A percentile compares a stretch with the other conserved stretches of the same genome.
These are phyloP conservation scores for Dolichotis patagonum DNA, from an alignment of 2,113 vertebrate genomes.

Conservation along the genomic window DNA sequence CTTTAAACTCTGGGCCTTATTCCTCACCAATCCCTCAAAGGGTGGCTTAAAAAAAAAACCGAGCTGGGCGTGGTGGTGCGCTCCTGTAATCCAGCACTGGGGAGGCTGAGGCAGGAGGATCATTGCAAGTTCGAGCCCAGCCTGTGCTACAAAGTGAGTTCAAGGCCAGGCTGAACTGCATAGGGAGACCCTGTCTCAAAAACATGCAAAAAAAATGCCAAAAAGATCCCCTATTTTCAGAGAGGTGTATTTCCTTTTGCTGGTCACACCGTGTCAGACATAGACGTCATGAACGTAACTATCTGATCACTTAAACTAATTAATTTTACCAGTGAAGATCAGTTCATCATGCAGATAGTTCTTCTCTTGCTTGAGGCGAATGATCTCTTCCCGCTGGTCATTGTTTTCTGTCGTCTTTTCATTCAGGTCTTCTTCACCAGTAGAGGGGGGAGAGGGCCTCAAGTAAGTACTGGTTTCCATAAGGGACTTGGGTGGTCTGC, in stretches of 20 bases:
- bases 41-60: neutral
- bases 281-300: neutral
- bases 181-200: too few species aligned
- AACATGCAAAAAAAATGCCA: too few species aligned
- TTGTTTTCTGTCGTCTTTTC: constrained; percentile 91
- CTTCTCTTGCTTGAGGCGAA: constrained; percentile 92
- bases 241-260: neutral
- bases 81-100: too few species aligned
- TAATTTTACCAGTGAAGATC: constrained; percentile 85
- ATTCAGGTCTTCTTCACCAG: constrained; percentile 88
- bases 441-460: constrained; percentile 59
- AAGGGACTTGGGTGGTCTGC: neutral
- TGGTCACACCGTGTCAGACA: fast-evolving
- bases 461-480: neutral
- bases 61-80: too few species aligned
- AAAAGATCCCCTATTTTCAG: neutral
- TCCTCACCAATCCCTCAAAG: neutral
- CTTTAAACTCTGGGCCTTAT: neutral
- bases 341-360: constrained; percentile 88
- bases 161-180: too few species aligned
- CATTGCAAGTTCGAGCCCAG: too few species aligned
- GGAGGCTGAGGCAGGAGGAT: too few species aligned
- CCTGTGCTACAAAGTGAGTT: too few species aligned
- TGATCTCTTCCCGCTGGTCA: constrained; percentile 91
- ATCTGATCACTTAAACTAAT: neutral